These are phyloP conservation scores for Edolisoma coerulescens DNA, from an alignment of 2,113 vertebrate species.

Conservation along the genomic window DNA sequence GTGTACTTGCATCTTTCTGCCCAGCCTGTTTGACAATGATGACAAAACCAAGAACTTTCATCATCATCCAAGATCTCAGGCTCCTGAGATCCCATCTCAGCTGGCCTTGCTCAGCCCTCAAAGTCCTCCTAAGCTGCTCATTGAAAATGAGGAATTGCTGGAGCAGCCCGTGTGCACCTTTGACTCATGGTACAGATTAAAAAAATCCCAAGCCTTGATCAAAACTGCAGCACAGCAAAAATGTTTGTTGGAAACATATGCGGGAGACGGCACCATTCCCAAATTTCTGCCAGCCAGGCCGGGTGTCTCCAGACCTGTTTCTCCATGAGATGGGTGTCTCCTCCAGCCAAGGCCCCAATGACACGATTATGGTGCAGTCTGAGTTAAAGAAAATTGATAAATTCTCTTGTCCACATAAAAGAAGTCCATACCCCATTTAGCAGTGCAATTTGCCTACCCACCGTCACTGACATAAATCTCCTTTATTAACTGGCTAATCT, in stretches of 20 bases:
- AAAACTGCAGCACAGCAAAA: neutral
- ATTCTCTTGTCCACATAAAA: constrained; percentile 61
- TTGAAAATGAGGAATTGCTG: neutral
- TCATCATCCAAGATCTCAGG: neutral
- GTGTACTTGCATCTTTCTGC: neutral
- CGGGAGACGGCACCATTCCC: neutral
- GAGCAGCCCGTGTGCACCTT: neutral
- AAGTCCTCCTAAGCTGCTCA: neutral
- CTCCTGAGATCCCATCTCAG: neutral
- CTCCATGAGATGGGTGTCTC: neutral
- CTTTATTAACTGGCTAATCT: constrained; percentile 66
- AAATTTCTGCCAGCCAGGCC: neutral
- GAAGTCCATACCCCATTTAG: constrained; percentile 65
- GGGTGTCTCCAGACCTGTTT: neutral
- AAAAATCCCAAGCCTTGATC: neutral
- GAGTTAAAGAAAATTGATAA: constrained; percentile 58
- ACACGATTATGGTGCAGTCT: neutral
- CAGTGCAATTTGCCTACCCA: constrained; percentile 62
- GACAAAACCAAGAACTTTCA: neutral
- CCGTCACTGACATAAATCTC: constrained; percentile 58
- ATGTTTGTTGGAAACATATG: neutral
- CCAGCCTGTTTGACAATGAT: neutral
- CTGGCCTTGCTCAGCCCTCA: neutral
- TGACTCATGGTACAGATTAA: neutral
- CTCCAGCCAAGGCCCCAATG: neutral